Base-by-base conservation (phyloP, 2,797 vertebrate species). In the Paratrypauchen microcephalus region DNA sequence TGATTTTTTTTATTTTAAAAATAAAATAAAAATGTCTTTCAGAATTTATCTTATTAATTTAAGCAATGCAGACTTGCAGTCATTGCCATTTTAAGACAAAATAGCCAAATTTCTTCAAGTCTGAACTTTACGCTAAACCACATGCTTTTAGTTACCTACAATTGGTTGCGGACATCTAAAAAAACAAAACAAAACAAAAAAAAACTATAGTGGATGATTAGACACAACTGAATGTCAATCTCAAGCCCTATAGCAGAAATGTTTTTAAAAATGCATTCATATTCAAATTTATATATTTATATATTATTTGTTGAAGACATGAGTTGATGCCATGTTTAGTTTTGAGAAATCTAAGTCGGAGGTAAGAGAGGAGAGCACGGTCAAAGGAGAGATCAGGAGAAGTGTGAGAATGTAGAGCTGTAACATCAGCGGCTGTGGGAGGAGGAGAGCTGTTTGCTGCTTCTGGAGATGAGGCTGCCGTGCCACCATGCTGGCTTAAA, bases 401-500 rank as follows among this genome's bases (percentile, higher is more conserved):
- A 77, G 78, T 72, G 76, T 77, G 71, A 83, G 81, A 85, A 76
- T 86, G 82, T 80, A 84, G 80, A 85, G 84, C 65, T 6, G 76
- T 74, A 84, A 87, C 84, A 83, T 89, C 85, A 82, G 73, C 82
- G 88, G 89, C 88, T 90, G 89, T 90, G 86, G 86, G 88, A 89
- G 88, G 88, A 89, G 88, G 87, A 89, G 86, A 80, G 84, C 85
- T 86, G 91, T 91, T 92, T 92, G 91, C 90, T 93, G 87, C 87
- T 90, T 92, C 88, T 84, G 87, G 90, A 90, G 90, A 94, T 84
- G 92, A 93, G 93, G 88, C 92, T 88, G 90, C 87, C 89, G 89
- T 93, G 94, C 92, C 94, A 93, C 94, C 91, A 87, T 94, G 94
- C 93, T 90, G 93, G 91, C 94, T 95, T 95, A 96, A 95, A 92